Conservation (phyloP, 2,888 invertebrate genomes). For the Ophonus ardosiacus region DNA sequence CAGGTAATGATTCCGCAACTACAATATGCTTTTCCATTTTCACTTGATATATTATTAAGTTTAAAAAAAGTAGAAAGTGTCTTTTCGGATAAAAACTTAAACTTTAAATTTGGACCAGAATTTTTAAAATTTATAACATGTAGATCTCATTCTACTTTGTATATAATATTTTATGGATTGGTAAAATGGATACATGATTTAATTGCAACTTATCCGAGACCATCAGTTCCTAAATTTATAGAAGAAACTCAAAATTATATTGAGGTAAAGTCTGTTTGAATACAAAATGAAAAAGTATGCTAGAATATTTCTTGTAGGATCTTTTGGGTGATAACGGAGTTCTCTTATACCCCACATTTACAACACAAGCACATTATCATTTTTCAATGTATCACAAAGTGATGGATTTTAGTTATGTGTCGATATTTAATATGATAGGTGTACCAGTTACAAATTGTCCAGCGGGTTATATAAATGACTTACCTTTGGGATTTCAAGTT, state of each 20-base stretch:
- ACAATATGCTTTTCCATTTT: conserved; percentile 33
- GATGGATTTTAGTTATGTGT: conserved; percentile 86
- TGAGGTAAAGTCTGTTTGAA: conserved; percentile 78
- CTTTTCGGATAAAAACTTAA: conserved; percentile 78
- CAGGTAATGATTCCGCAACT: conserved; percentile 30
- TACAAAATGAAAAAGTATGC: neutral
- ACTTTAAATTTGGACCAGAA: conserved; percentile 79
- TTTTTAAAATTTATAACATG: conserved; percentile 81
- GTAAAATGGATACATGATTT: conserved; percentile 70
- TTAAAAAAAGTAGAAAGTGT: conserved; percentile 82
- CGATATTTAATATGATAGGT: conserved; percentile 90
- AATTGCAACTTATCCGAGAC: neutral
- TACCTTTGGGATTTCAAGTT: conserved; percentile 85
- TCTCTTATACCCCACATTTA: conserved; percentile 83
- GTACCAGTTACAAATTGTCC: conserved; percentile 92
- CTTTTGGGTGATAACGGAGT: conserved; percentile 84
- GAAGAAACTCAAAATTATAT: conserved; percentile 75
- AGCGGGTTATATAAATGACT: conserved; percentile 82
- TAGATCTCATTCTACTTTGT: conserved; percentile 82
- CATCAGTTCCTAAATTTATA: conserved; percentile 13
- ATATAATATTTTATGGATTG: conserved; percentile 79
- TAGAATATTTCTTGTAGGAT: conserved; percentile 73
- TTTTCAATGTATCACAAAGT: conserved; percentile 82
- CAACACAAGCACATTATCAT: conserved; percentile 83
- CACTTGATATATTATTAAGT: conserved; percentile 76